Evolutionary conservation across 2,888 invertebrate genomes (phyloP).

Genomic region (Sphinx pinastri): DNA sequence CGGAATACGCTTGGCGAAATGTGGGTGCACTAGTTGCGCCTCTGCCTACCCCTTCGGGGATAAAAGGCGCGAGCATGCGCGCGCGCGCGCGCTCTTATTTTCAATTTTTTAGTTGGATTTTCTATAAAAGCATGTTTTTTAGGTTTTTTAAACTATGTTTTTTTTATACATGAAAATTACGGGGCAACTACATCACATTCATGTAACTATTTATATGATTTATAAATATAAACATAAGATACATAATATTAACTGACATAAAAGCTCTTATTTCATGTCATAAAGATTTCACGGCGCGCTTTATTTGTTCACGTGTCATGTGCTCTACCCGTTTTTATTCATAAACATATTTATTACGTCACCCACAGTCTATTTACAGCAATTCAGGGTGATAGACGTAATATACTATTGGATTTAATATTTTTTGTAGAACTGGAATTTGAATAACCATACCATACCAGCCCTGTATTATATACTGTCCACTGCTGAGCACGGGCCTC

Average conservation of each 20-base stretch:
- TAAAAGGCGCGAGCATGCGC: too few species aligned
- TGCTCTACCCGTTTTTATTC: slow-evolving; percentile 14
- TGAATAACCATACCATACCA: too few species aligned
- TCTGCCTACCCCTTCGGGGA: too few species aligned
- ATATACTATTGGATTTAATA: not conserved
- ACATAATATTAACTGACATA: slow-evolving; percentile 20
- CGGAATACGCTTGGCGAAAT: too few species aligned
- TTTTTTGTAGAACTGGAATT: not conserved
- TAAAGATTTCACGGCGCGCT: slow-evolving; percentile 25
- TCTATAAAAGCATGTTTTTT: too few species aligned
- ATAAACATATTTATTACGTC: slow-evolving; percentile 24
- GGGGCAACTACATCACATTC: not conserved
- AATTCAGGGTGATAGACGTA: not conserved
- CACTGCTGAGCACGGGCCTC: too few species aligned
- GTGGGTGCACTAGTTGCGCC: too few species aligned
- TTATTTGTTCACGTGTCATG: slow-evolving; percentile 9
- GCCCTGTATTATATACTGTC: too few species aligned
- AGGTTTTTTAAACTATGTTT: too few species aligned
- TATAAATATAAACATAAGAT: slow-evolving; percentile 2
- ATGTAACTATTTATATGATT: slow-evolving; percentile 7
- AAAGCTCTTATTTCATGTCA: slow-evolving; percentile 18
- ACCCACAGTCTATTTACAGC: slow-evolving; percentile 9
- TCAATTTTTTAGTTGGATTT: too few species aligned
- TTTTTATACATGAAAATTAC: not conserved
- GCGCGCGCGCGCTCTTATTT: too few species aligned